Conservation (phyloP, 2,113 vertebrate species). For the Junco hyemalis region DNA sequence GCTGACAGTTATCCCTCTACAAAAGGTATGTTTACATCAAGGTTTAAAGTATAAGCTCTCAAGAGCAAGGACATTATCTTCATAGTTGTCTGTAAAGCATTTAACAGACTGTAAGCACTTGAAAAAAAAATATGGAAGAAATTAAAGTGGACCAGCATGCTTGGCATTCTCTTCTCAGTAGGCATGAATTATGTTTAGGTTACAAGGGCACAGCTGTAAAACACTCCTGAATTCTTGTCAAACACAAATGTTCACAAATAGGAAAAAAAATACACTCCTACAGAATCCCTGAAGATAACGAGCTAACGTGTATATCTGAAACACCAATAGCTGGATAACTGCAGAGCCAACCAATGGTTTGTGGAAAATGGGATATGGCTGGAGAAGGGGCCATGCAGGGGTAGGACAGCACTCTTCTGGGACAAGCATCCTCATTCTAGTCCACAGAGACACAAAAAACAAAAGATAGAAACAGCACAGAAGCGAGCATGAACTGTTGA, state of each 20-base stretch:
- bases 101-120: background rate
- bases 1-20: background rate
- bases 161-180: background rate
- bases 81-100: background rate
- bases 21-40: background rate
- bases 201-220: background rate
- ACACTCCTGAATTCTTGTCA: background rate
- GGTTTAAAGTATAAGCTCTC: background rate
- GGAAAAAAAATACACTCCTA: background rate
- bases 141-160: background rate
- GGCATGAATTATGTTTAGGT: background rate
- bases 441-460: background rate
- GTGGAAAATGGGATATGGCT: background rate
- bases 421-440: no score
- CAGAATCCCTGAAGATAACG: background rate
- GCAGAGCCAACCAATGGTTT: background rate
- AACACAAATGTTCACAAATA: background rate
- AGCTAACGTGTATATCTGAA: fast-evolving
- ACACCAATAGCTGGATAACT: background rate
- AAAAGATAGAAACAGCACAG: background rate
- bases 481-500: fast-evolving
- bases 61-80: background rate
- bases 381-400: background rate
- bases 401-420: background rate
- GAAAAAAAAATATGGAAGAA: background rate